These are phyloP conservation scores for Drosophila kanapiae DNA, from an alignment of 1,140 invertebrate species.

Conservation along the genomic window DNA sequence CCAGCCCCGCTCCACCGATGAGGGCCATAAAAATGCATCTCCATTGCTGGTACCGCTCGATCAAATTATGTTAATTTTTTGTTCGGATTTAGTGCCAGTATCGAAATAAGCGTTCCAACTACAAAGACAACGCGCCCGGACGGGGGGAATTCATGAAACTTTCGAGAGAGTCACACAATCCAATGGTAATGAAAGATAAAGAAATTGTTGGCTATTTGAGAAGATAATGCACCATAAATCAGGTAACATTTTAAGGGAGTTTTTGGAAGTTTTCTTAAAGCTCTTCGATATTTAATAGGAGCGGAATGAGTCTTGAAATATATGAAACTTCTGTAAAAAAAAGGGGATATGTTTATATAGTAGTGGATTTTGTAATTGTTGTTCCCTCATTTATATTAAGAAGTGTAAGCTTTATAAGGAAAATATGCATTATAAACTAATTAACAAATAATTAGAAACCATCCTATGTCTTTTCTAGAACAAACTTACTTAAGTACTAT, in stretches of 20 bases:
- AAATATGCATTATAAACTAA: too few species aligned
- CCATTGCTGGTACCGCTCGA: slow-evolving; percentile 76
- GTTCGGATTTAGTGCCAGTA: slow-evolving; percentile 71
- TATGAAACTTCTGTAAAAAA: too few species aligned
- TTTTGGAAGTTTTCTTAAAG: not conserved
- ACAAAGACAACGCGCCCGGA: slow-evolving; percentile 29
- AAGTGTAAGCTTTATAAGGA: not conserved
- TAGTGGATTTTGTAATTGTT: too few species aligned
- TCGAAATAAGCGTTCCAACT: slow-evolving; percentile 53
- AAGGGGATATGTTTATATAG: too few species aligned
- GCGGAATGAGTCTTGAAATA: not conserved
- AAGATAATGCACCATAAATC: slow-evolving; percentile 3
- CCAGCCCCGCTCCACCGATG: slow-evolving; percentile 51
- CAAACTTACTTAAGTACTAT: not conserved
- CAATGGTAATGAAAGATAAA: slow-evolving; percentile 10
- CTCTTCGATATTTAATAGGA: not conserved
- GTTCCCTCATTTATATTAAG: too few species aligned
- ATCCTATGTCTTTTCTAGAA: not conserved
- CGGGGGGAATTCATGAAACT: slow-evolving; percentile 4
- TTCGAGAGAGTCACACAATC: not conserved
- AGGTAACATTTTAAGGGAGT: not conserved
- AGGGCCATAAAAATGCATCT: slow-evolving; percentile 68
- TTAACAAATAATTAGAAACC: not conserved
- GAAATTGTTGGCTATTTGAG: not conserved
- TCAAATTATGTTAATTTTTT: slow-evolving; percentile 81